Evolutionary conservation across 2,113 vertebrate genomes (phyloP), one percentile per base, ranked within the genome.

Genomic region (Cygnus atratus): DNA sequence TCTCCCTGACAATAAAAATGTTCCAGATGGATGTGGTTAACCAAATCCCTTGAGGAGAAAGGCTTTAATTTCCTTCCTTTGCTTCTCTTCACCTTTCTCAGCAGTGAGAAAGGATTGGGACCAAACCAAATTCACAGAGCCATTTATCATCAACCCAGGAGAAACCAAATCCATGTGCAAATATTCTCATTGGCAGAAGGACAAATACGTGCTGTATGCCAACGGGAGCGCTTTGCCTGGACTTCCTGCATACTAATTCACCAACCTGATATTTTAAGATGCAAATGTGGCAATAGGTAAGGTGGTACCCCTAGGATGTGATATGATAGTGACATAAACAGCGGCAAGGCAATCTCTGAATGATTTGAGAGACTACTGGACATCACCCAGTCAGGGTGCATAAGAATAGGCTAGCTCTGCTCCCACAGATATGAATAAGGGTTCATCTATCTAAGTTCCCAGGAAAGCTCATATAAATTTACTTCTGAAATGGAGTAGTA

Each of bases 1-100:
- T 89, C 18, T 94, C 13, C 55, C 52, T 43, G 59, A 87, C 39
- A 91, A 87, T 71, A 74, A 91, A 91, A 88, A 67, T 37, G 2
- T 84, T 91, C 52, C 61, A 89, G 37, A 75, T 78, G 41, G 31
- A 89, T 55, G 52, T 82, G 57, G 37, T 89, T 96, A 92, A 89
- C n/a, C 61, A 91, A 89, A 55, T 63, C 84, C 22, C 65, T 67
- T 46, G 37, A 67, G 73, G 6, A 91, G 12, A 71, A 87, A 87
- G 31, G 18, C 74, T 94, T 95, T 81, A 33, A 75, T 74, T 87
- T 84, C 46, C 28, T 91, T 91, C 72, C 20, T 63, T 84, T 68
- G 28, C 41, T 84, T 88, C 48, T 67, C 28, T 87, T 87, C 67
- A 74, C 55, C 59, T 84, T 84, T 74, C 58, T 75, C 37, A 63